These are phyloP conservation scores for Ochotona princeps DNA, from an alignment of 2,113 vertebrate species.

Conservation along the genomic window DNA sequence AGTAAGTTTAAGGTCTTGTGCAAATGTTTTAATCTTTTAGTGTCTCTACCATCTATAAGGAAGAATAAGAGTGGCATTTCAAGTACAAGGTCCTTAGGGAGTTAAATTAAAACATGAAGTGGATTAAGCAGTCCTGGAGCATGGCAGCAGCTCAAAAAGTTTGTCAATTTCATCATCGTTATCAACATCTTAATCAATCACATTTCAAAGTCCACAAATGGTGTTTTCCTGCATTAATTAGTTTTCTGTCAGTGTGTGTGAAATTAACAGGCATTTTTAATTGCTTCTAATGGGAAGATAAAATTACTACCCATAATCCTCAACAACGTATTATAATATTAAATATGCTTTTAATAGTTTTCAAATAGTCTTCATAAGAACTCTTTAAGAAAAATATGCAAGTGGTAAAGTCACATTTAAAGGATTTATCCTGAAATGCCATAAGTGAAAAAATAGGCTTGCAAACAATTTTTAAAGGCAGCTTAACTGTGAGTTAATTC, in stretches of 20 bases:
- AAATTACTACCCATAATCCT: neutral
- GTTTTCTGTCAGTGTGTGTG: neutral
- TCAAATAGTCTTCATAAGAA: slow-evolving; percentile 45
- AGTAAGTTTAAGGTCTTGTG: neutral
- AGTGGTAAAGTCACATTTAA: neutral
- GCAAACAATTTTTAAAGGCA: neutral
- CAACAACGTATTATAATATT: neutral
- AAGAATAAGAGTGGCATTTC: neutral
- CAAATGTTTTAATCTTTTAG: neutral
- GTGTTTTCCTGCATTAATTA: neutral
- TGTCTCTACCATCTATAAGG: neutral
- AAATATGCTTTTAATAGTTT: slow-evolving; percentile 12
- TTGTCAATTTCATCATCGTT: neutral
- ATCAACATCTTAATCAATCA: neutral
- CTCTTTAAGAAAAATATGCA: neutral
- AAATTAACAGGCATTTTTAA: neutral
- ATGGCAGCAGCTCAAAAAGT: neutral
- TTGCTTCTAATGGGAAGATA: neutral
- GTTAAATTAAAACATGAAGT: neutral
- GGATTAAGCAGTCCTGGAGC: neutral
- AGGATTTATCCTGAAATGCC: slow-evolving; percentile 22
- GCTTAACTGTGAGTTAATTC: neutral
- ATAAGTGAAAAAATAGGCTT: neutral
- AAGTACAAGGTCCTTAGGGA: neutral
- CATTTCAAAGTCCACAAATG: neutral